Evolutionary conservation across 2,113 vertebrate species (phyloP), one percentile per base, ranked within the genome.

Genomic region (Paedocypris sp.): DNA sequence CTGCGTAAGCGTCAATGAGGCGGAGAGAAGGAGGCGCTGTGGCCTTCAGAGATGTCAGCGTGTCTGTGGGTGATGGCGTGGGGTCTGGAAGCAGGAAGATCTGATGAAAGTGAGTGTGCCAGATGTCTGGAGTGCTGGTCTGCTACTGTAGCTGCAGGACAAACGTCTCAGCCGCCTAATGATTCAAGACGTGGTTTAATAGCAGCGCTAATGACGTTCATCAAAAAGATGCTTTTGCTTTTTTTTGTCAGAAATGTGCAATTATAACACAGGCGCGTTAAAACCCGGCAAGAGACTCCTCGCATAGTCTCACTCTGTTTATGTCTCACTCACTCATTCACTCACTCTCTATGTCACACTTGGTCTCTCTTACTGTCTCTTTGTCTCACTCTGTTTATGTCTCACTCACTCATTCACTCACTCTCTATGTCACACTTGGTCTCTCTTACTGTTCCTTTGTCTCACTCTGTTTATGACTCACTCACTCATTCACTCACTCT

Each of bases 61-160:
- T 6, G 33, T 43, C 67, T 59, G 22, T 13, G n/a, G n/a, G 39
- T 36, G 60, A n/a, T 19, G 60, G 41, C 39, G 18, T 3, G 13
- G 25, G 32, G 46, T 49, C 59, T 38, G 46, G 10, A 35, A 63
- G 39, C 52, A 51, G 42, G 60, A 26, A 26, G 39, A 68, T 54
- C 22, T 63, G 60, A 63, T 53, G 39, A 23, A 54, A 63, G 50
- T 16, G 31, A 43, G 28, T 62, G 56, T 50, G 50, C 46, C 43
- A 62, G 29, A 62, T 32, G 45, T 62, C 58, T 57, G 56, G 12
- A 52, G 46, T 62, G 35, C 23, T 36, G 46, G 41, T 68, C 57
- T 68, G 33, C 36, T 56, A n/a, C n/a, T n/a, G n/a, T n/a, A 18
- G 51, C 51, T 62, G 28, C 35, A 42, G 26, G 35, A 62, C 15